Base-by-base conservation (phyloP, 2,888 invertebrate species). In the Eristalinus aeneus region DNA sequence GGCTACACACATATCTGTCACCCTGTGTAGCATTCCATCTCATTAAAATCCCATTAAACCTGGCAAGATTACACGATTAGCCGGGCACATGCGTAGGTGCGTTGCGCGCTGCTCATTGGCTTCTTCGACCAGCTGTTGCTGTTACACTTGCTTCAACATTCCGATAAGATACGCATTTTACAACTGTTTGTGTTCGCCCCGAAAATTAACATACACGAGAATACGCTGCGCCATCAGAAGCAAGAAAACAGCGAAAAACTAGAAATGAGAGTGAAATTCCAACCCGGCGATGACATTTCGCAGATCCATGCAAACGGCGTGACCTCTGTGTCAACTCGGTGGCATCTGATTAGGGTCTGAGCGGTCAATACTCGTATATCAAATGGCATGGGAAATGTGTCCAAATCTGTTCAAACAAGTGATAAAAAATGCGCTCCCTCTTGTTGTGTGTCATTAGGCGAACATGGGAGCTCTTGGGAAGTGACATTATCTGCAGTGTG, bases 341-440 rank as follows among this genome's bases (percentile, higher is more conserved):
- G 34, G 20, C 34, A 67, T 69, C 63, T 80, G 72, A 85, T 63
- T 80, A 80, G 84, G 84, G 75, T 80, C 27, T 32, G 23, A 61
- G 22, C 58, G 46, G 39, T 53, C 61, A 71, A 74, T 75, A 71
- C 54, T n/a, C n/a, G n/a, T n/a, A n/a, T n/a, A 27, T 71, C 75
- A 79, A 67, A 39, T 46, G 16, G 39, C 71, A 56, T 72, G 67
- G 53, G 72, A 68, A 85, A 85, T 85, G 67, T 80, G 72, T 80
- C 84, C 76, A 73, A 85, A 80, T 80, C 68, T 76, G 67, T 85
- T 80, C 39, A 72, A 67, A 75, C 67, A 67, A 84, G 58, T 65
- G 78, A 78, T 80, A 67, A 80, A 80, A 68, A 53, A 27, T 11
- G 58, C 64, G 64, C 0, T 53, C 9, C 61, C 22, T 53, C n/a